Percentiles rank a stretch among this genome's conserved stretches.
Evolutionary conservation across 2,797 vertebrate species (phyloP).

Genomic region (Merluccius polli): DNA sequence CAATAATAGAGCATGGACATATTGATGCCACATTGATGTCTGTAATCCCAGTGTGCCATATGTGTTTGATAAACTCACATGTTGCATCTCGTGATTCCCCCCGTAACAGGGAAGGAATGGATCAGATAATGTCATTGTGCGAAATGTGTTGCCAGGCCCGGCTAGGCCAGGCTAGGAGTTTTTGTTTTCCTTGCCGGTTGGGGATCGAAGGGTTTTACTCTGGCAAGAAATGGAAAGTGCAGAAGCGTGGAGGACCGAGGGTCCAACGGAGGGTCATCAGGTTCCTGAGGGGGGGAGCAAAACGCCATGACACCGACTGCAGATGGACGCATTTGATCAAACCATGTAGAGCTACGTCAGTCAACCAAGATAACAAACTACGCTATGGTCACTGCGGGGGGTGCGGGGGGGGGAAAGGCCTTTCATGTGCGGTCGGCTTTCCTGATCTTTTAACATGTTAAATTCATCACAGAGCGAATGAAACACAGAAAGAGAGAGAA

Average conservation of each 20-base stretch:
- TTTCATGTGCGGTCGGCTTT: slow-evolving; percentile 62
- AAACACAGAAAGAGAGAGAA: slow-evolving; percentile 31
- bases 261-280: neutral
- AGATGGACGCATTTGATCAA: slow-evolving; percentile 28
- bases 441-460: slow-evolving; percentile 63
- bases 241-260: slow-evolving; percentile 21
- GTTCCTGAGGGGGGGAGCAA: slow-evolving; percentile 24
- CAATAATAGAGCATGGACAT: slow-evolving; percentile 12
- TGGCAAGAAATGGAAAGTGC: slow-evolving; percentile 44
- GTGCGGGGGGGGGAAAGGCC: slow-evolving; percentile 17
- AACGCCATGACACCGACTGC: slow-evolving; percentile 41
- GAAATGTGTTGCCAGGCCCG: slow-evolving; percentile 11
- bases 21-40: slow-evolving; percentile 17
- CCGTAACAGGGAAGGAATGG: slow-evolving; percentile 17
- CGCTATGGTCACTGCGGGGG: neutral
- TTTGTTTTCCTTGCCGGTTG: slow-evolving; percentile 34
- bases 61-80: slow-evolving; percentile 20
- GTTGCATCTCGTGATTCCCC: slow-evolving; percentile 17
- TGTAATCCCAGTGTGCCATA: slow-evolving; percentile 2
- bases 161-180: slow-evolving; percentile 7
- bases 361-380: neutral
- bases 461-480: slow-evolving; percentile 63
- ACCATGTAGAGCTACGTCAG: too few relatives aligned
- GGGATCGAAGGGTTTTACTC: slow-evolving; percentile 33
- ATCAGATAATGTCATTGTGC: slow-evolving; percentile 22